phyloP scores from a whole-genome alignment of 2,797 vertebrate species.

The Sebastes vulpes region DNA sequence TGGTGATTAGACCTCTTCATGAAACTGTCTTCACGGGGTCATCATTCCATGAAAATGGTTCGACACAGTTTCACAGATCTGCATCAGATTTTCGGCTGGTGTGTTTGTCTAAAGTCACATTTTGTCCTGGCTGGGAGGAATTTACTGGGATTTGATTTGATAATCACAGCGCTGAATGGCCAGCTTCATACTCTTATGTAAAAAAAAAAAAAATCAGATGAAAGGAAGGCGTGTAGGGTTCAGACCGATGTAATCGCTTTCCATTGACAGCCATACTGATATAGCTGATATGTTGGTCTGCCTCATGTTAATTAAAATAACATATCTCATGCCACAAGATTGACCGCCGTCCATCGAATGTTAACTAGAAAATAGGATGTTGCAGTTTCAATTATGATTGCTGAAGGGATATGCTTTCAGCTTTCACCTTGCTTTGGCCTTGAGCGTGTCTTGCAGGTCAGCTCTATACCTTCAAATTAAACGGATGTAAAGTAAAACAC shows the following conservation, averaged over 20 bases:
- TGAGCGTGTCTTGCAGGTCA: not conserved
- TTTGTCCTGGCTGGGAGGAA: not conserved
- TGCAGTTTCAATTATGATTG: conserved; percentile 17
- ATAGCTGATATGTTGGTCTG: not conserved
- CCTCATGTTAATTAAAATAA: conserved; percentile 16
- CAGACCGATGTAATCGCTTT: not conserved
- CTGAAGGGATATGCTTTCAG: conserved; percentile 7
- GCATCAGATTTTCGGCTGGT: not conserved
- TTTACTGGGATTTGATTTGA: not conserved
- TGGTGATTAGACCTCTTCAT: not conserved
- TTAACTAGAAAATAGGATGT: conserved; percentile 20
- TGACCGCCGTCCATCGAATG: conserved; percentile 1
- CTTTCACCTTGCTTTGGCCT: conserved; percentile 30
- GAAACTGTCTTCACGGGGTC: not conserved
- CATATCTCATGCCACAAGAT: conserved; percentile 2
- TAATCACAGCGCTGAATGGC: not conserved
- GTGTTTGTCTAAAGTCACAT: not conserved
- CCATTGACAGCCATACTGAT: not conserved
- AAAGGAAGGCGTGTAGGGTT: too few species aligned
- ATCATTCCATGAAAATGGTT: not conserved
- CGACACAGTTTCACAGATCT: not conserved
- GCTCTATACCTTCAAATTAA: not conserved
- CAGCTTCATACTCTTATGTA: not conserved
- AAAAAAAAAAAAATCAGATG: not conserved
- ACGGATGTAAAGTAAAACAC: not conserved